Base-by-base conservation (phyloP, 2,888 invertebrate species). In the Polylopha cassiicola region DNA sequence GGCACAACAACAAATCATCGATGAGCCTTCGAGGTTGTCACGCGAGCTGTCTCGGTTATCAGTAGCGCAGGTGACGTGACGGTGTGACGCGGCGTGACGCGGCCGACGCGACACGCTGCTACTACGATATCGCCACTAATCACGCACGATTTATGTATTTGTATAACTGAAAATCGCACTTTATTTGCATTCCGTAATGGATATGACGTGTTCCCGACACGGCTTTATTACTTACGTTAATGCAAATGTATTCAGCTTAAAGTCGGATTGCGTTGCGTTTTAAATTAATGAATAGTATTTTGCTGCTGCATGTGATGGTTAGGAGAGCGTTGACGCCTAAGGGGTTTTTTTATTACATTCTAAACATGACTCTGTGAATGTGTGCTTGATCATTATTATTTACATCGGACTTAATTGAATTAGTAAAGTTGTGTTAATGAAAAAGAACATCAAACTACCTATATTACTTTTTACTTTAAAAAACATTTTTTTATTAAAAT, bases 11-110 rank as follows among this genome's bases (percentile, higher is more conserved):
- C n/a, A n/a, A n/a, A n/a, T n/a, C n/a, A n/a, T n/a, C n/a, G n/a
- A n/a, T n/a, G n/a, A n/a, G n/a, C n/a, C 34, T 17, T 38, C 44
- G 47, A 39, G 47, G 50, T 9, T 33, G 32, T 37, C 37, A 37
- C 42, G 42, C 23, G n/a, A 11, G 10, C 23, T 6, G 15, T 30
- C 38, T 26, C 38, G 31, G 14, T 24, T 42, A 42, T 37, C 41
- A 11, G 22, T 15, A n/a, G n/a, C 31, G 26, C 26, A 21, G 17
- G 32, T 29, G 37, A 24, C 34, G 28, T 9, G 4, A 4, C 21
- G 27, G 36, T 7, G 33, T 34, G 26, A 18, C 27, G 23, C 24
- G 18, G 22, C 33, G 18, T 11, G 16, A 26, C 31, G 16, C 16
- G 22, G 23, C 28, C 28, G 15, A 30, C 22, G 15, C 13, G 21